phyloP scores from a whole-genome alignment of 2,888 invertebrate species.

The Melanophora roralis region DNA sequence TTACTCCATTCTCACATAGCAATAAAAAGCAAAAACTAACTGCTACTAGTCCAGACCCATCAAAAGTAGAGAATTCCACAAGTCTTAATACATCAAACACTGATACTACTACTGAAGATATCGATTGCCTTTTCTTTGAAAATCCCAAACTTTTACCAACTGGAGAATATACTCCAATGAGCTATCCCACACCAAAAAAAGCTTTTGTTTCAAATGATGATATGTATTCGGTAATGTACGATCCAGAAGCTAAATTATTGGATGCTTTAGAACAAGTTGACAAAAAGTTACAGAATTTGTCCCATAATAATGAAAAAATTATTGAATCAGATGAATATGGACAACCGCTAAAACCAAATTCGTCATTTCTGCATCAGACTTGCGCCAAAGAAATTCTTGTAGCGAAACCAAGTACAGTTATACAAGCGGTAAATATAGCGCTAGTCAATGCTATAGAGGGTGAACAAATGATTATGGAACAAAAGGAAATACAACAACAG shows the following conservation, averaged over 20 bases:
- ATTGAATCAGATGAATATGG: slow-evolving; percentile 70
- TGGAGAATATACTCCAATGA: slow-evolving; percentile 44
- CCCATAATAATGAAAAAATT: slow-evolving; percentile 63
- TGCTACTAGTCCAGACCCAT: slow-evolving; percentile 24
- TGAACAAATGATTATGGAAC: slow-evolving; percentile 70
- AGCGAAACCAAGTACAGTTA: slow-evolving; percentile 66
- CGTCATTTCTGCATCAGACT: slow-evolving; percentile 82
- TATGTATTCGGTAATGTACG: slow-evolving; percentile 42
- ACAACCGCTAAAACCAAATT: slow-evolving; percentile 80
- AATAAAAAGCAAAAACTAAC: slow-evolving; percentile 62
- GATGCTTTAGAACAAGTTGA: slow-evolving; percentile 73
- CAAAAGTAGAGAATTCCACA: not conserved
- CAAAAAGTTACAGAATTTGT: slow-evolving; percentile 70
- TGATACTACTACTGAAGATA: too few relatives aligned
- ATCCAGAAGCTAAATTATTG: slow-evolving; percentile 71
- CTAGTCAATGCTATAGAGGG: slow-evolving; percentile 74
- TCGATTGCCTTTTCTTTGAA: not conserved
- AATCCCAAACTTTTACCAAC: not conserved
- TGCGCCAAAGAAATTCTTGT: slow-evolving; percentile 72
- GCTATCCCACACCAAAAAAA: not conserved
- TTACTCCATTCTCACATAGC: slow-evolving; percentile 66
- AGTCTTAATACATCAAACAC: not conserved
- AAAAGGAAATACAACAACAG: slow-evolving; percentile 64
- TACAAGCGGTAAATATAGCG: slow-evolving; percentile 74
- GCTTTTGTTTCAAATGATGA: not conserved